These are phyloP conservation scores for Eulithis testata DNA, from an alignment of 2,888 invertebrate species.

Conservation along the genomic window DNA sequence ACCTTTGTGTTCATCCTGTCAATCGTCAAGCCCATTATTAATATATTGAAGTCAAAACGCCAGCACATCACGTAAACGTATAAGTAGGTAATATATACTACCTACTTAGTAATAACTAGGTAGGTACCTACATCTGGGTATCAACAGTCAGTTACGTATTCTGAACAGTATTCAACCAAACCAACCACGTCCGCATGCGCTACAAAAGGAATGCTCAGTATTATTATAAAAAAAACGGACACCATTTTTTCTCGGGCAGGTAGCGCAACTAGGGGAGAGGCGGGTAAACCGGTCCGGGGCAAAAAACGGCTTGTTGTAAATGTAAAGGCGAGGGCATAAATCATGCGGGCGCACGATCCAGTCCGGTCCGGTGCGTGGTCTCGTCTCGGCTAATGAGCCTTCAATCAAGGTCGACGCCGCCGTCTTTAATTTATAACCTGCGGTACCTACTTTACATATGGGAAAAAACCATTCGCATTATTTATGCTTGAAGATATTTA, in stretches of 20 bases:
- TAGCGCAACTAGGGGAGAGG: constrained; percentile 72
- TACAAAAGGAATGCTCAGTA: constrained; percentile 80
- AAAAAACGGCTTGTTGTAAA: constrained; percentile 61
- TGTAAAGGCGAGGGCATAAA: constrained; percentile 74
- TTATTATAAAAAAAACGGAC: constrained; percentile 79
- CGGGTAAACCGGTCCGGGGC: constrained; percentile 71
- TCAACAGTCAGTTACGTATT: constrained; percentile 42
- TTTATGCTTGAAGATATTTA: constrained; percentile 25
- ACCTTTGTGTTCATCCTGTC: constrained; percentile 80
- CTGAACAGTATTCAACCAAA: constrained; percentile 55
- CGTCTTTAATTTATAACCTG: constrained; percentile 48
- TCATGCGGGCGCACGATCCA: constrained; percentile 77
- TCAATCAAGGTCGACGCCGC: constrained; percentile 78
- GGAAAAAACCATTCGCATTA: constrained; percentile 34
- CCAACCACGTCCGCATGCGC: constrained; percentile 76
- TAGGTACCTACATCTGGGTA: constrained; percentile 11
- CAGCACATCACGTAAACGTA: constrained; percentile 70
- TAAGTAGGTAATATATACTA: too few species aligned
- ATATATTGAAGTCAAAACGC: constrained; percentile 80
- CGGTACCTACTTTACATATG: constrained; percentile 40
- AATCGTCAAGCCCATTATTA: constrained; percentile 69
- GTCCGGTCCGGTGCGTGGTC: constrained; percentile 73
- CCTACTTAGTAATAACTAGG: too few species aligned
- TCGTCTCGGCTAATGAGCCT: constrained; percentile 76
- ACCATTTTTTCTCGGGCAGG: constrained; percentile 78